Evolutionary conservation across 2,113 vertebrate species (phyloP).

Genomic region (Pongo abelii): DNA sequence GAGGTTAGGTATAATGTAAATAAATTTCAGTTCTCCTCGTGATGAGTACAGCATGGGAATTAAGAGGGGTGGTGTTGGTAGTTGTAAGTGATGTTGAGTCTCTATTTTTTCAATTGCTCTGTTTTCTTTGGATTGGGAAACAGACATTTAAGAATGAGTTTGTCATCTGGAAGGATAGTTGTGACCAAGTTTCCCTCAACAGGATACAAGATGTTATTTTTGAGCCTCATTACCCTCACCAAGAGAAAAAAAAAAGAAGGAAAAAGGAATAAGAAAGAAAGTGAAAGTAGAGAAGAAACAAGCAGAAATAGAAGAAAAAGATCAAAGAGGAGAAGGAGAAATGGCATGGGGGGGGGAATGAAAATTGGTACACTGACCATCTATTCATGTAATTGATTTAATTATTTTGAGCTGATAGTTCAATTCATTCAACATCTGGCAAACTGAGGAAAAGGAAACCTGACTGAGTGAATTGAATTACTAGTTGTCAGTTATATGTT

Average conservation of each 20-base stretch:
- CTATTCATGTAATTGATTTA: constrained; percentile 18
- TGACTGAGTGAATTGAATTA: constrained; percentile 35
- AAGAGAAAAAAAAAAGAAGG: background rate
- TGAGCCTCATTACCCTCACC: constrained; percentile 78
- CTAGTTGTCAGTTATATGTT: constrained; percentile 52
- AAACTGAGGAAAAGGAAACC: constrained; percentile 45
- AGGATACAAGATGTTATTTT: constrained; percentile 80
- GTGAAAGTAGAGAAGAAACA: constrained; percentile 56
- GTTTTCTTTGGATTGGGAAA: constrained; percentile 70
- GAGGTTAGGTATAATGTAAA: constrained; percentile 73
- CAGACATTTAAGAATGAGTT: constrained; percentile 79
- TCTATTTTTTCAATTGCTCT: constrained; percentile 68
- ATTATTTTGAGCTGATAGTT: constrained; percentile 51
- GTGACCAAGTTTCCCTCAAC: constrained; percentile 77
- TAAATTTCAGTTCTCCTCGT: constrained; percentile 57
- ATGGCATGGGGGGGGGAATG: background rate
- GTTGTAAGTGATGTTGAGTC: constrained; percentile 53
- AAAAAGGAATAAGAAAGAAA: constrained; percentile 56
- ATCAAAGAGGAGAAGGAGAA: background rate
- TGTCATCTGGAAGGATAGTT: constrained; percentile 77
- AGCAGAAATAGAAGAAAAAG: background rate
- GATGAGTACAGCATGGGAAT: constrained; percentile 58
- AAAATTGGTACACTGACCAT: background rate
- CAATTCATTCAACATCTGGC: constrained; percentile 54
- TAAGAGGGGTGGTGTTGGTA: constrained; percentile 58